A percentile compares a stretch with the other conserved stretches of the same genome.
Evolutionary conservation across 1,140 invertebrate genomes (phyloP).

Genomic region (Bemisia tabaci): DNA sequence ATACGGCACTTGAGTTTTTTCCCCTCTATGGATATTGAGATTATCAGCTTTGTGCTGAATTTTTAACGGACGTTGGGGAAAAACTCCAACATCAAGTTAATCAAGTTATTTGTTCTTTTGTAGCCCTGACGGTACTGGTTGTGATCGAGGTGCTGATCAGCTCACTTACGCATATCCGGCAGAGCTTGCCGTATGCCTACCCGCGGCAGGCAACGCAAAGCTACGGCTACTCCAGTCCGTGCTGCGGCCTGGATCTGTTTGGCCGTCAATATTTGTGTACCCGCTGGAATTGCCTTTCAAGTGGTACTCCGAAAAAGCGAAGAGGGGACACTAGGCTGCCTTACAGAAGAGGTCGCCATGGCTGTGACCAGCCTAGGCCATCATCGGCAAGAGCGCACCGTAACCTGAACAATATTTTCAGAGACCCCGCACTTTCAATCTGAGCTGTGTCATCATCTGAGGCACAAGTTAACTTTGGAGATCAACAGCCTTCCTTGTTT

Average conservation of each 20-base stretch:
- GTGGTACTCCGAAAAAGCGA: conserved; percentile 36
- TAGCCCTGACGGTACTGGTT: conserved; percentile 53
- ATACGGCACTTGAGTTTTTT: too few species aligned
- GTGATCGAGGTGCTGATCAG: conserved; percentile 63
- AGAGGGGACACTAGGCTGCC: conserved; percentile 61
- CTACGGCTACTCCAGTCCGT: conserved; percentile 61
- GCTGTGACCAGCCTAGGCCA: conserved; percentile 73
- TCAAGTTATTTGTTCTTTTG: conserved; percentile 25
- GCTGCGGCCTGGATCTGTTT: conserved; percentile 49
- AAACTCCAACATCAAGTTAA: too few species aligned
- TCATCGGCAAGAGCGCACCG: too few species aligned
- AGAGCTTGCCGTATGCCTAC: conserved; percentile 46
- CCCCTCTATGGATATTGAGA: too few species aligned
- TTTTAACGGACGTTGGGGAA: too few species aligned
- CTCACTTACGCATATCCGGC: conserved; percentile 50
- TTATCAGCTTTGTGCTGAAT: too few species aligned
- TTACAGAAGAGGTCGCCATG: conserved; percentile 60
- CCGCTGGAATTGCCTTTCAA: background rate
- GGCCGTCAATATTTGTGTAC: conserved; percentile 33
- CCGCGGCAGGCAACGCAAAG: conserved; percentile 45
- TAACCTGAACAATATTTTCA: too few species aligned
- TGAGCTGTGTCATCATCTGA: too few species aligned
- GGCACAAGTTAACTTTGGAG: too few species aligned
- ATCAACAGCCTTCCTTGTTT: too few species aligned
- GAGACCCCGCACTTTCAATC: too few species aligned